Conservation (phyloP, 2,113 vertebrate species). For the Myotis brandtii region DNA sequence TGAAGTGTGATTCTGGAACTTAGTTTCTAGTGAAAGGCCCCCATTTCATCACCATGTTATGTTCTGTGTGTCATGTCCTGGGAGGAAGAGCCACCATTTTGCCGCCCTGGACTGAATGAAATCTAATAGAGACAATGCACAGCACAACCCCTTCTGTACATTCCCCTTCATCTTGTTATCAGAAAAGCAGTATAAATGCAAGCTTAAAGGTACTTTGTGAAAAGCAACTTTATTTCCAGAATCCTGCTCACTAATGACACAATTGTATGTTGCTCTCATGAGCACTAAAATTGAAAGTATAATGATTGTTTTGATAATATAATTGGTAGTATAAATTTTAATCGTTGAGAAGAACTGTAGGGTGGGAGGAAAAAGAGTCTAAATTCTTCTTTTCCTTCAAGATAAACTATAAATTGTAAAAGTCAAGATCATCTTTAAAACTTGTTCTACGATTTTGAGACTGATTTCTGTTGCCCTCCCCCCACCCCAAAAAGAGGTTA, state of each 20-base stretch:
- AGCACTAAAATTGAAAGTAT: background rate
- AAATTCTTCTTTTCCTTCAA: background rate
- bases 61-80: background rate
- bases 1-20: background rate
- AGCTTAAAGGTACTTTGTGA: background rate
- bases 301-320: constrained; percentile 30
- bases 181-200: background rate
- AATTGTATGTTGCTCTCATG: background rate
- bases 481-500: background rate
- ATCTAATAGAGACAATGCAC: background rate
- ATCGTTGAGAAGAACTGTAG: background rate
- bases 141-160: background rate
- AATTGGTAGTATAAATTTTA: background rate
- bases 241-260: background rate
- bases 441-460: background rate
- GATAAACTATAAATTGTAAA: background rate
- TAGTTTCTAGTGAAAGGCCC: background rate
- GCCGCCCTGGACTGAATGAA: background rate
- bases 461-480: background rate
- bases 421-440: background rate
- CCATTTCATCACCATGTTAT: rapidly evolving
- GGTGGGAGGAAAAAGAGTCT: background rate
- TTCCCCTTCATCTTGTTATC: background rate
- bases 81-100: background rate
- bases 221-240: background rate